phyloP scores from a whole-genome alignment of 2,113 vertebrate species.

The Tenebrosternarchus preto region DNA sequence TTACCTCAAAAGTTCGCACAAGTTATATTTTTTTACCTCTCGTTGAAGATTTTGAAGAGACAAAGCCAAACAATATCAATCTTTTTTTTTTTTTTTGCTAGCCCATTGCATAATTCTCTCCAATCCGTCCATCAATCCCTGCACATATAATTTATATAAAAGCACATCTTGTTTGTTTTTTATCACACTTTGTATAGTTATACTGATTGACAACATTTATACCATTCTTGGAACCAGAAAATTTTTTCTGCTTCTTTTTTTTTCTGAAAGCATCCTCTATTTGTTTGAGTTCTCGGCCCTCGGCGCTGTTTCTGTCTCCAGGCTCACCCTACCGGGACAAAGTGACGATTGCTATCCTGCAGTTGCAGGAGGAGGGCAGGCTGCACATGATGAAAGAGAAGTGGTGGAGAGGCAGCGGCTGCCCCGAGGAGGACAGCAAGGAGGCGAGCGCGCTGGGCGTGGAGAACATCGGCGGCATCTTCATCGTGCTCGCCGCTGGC shows the following conservation, averaged over 20 bases:
- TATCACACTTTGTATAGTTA: too few relatives aligned
- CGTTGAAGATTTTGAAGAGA: not conserved
- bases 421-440: conserved; percentile 93
- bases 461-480: conserved; percentile 98
- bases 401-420: conserved; percentile 96
- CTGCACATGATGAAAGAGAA: conserved; percentile 99
- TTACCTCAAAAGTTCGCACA: not conserved
- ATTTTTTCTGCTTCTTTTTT: not conserved
- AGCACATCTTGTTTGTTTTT: not conserved
- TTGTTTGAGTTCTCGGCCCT: not conserved
- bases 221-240: too few relatives aligned
- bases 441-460: conserved; percentile 93
- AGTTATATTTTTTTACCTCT: not conserved
- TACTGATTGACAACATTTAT: too few relatives aligned
- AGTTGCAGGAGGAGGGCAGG: conserved; percentile 96
- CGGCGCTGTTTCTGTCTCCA: not conserved
- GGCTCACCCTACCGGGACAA: conserved; percentile 93
- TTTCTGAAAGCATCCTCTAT: not conserved
- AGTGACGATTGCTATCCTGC: conserved; percentile 96
- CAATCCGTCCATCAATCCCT: not conserved
- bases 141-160: not conserved
- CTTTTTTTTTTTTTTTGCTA: not conserved
- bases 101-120: not conserved
- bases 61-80: not conserved
- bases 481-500: conserved; percentile 94